phyloP scores from a whole-genome alignment of 2,888 invertebrate species.

The Ophraella communa region DNA sequence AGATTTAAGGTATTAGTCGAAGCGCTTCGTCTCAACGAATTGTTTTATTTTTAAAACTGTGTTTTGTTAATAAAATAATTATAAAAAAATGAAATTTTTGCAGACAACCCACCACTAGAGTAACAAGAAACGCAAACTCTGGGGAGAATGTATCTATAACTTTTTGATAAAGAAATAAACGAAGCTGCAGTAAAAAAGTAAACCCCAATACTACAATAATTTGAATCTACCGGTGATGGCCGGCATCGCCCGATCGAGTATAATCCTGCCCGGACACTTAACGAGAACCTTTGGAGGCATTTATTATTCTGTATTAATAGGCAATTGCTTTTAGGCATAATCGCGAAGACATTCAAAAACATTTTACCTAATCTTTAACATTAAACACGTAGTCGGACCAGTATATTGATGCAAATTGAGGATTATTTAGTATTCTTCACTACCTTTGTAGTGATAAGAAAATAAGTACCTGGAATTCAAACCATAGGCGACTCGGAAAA shows the following conservation, averaged over 20 bases:
- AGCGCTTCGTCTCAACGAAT: background rate
- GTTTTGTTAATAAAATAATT: no score
- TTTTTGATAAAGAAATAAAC: background rate
- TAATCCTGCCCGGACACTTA: conserved; percentile 29
- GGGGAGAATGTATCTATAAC: background rate
- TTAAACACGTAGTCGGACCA: conserved; percentile 50
- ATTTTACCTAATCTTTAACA: conserved; percentile 58
- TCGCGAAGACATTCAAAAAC: conserved; percentile 54
- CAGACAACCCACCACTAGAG: no score
- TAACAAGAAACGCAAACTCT: no score
- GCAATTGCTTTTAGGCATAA: conserved; percentile 59
- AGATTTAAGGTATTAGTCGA: background rate
- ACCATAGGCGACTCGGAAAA: background rate
- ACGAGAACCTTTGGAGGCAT: conserved; percentile 47
- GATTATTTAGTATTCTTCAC: conserved; percentile 1
- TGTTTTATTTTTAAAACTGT: no score
- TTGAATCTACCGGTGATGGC: background rate
- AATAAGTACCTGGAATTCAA: background rate
- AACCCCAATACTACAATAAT: background rate
- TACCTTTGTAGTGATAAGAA: background rate
- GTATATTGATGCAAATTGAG: conserved; percentile 41
- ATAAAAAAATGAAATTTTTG: no score
- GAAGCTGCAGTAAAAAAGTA: background rate
- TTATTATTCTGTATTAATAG: conserved; percentile 59
- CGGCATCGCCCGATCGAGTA: background rate